Evolutionary conservation across 2,888 invertebrate species (phyloP).

Genomic region (Chalcosyrphus nemorum): DNA sequence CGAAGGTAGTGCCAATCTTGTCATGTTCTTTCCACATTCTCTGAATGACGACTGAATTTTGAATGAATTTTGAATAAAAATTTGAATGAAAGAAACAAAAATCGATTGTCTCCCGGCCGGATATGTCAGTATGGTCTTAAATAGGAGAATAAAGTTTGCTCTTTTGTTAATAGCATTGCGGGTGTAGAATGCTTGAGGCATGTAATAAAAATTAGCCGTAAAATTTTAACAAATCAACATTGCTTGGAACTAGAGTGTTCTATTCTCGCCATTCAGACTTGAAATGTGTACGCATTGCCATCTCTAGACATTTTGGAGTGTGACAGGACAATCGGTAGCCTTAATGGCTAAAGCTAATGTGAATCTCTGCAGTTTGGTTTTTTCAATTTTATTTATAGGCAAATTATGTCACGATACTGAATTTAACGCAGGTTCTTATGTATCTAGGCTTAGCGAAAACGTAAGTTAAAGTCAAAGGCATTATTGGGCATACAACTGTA

Average conservation of each 20-base stretch:
- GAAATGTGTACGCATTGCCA: too few relatives aligned
- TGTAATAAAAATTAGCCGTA: not conserved
- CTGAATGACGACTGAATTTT: conserved; percentile 67
- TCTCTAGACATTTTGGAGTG: too few relatives aligned
- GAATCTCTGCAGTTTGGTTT: too few relatives aligned
- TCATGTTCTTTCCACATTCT: conserved; percentile 56
- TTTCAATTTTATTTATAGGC: too few relatives aligned
- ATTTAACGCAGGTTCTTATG: too few relatives aligned
- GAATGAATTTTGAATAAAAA: conserved; percentile 50
- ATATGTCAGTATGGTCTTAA: conserved; percentile 56
- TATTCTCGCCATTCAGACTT: not conserved
- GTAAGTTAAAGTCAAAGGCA: too few relatives aligned
- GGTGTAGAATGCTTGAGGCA: conserved; percentile 1
- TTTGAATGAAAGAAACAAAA: conserved; percentile 33
- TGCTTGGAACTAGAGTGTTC: not conserved
- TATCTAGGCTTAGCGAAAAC: too few relatives aligned
- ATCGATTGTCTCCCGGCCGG: conserved; percentile 61
- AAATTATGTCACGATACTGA: too few relatives aligned
- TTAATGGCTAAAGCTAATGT: too few relatives aligned
- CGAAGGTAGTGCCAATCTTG: conserved; percentile 70
- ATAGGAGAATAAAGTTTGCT: conserved; percentile 17
- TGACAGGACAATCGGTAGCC: too few relatives aligned
- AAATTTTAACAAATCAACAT: not conserved
- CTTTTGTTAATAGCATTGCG: not conserved
- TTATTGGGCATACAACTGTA: too few relatives aligned